Evolutionary conservation across 2,888 invertebrate genomes (phyloP).

Genomic region (Campaea margaritaria): DNA sequence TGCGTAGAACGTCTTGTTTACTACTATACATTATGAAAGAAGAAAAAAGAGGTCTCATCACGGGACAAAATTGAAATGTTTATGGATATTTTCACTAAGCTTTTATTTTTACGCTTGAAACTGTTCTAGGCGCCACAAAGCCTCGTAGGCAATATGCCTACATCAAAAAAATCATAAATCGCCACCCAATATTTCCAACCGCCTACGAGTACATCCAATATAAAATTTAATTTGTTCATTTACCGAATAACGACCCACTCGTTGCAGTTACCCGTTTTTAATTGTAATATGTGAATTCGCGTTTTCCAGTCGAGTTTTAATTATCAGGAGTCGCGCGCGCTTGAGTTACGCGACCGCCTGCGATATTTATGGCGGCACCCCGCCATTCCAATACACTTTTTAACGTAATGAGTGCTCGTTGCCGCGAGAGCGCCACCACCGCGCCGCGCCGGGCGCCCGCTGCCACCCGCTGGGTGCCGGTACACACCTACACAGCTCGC

Average conservation of each 20-base stretch:
- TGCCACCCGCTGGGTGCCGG: conserved; percentile 6
- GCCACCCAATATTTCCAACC: conserved; percentile 30
- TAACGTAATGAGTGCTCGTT: conserved; percentile 82
- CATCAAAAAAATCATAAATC: conserved; percentile 31
- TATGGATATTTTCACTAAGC: too few species aligned
- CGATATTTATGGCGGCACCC: conserved; percentile 82
- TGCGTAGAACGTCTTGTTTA: too few species aligned
- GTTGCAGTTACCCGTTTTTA: conserved; percentile 77
- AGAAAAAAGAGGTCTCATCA: too few species aligned
- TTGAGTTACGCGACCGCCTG: conserved; percentile 85
- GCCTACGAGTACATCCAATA: conserved; percentile 39
- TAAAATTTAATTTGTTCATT: conserved; percentile 61
- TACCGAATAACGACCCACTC: conserved; percentile 67
- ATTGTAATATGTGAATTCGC: conserved; percentile 84
- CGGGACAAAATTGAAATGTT: too few species aligned
- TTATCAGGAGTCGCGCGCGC: conserved; percentile 82
- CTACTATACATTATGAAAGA: too few species aligned
- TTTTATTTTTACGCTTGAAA: too few species aligned
- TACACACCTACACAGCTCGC: conserved; percentile 38
- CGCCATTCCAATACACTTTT: conserved; percentile 83
- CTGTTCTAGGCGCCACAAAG: too few species aligned
- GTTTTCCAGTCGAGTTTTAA: conserved; percentile 84
- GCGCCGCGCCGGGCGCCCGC: conserved; percentile 17
- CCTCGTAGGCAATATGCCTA: too few species aligned
- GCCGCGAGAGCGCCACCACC: conserved; percentile 57